phyloP scores from a whole-genome alignment of 1,140 invertebrate species.

The Drosophila lini region DNA sequence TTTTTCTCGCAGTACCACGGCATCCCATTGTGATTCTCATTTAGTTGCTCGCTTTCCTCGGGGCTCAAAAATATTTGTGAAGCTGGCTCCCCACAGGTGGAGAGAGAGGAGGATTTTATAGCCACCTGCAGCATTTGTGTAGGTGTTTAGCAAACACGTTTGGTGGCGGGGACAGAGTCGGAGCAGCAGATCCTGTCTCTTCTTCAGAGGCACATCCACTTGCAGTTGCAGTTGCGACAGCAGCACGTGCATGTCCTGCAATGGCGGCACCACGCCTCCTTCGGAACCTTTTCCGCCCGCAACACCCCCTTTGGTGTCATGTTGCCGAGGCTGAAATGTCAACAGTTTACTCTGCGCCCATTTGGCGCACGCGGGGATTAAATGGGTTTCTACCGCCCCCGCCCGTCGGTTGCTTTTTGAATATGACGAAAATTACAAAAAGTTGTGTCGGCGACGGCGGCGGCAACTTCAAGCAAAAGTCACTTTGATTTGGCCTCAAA shows the following conservation, averaged over 20 bases:
- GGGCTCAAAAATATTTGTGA: constrained; percentile 73
- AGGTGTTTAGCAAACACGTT: constrained; percentile 79
- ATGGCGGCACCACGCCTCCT: constrained; percentile 31
- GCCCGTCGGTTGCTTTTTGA: constrained; percentile 13
- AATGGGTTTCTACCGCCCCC: constrained; percentile 68
- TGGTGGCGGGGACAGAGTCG: constrained; percentile 8
- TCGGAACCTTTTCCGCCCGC: background rate
- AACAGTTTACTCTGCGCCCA: constrained; percentile 81
- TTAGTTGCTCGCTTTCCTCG: constrained; percentile 46
- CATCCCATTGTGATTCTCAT: constrained; percentile 45
- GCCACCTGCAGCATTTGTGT: constrained; percentile 60
- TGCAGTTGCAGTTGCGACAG: constrained; percentile 36
- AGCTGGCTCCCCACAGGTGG: constrained; percentile 22
- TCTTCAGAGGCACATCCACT: constrained; percentile 66
- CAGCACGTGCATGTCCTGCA: constrained; percentile 62
- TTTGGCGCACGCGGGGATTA: constrained; percentile 71
- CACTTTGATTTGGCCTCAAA: constrained; percentile 52
- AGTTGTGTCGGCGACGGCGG: constrained; percentile 26
- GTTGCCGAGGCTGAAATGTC: constrained; percentile 70
- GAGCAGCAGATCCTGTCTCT: constrained; percentile 46
- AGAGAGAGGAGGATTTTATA: constrained; percentile 2
- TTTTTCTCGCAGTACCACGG: background rate
- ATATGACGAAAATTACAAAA: constrained; percentile 70
- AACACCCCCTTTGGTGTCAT: constrained; percentile 51
- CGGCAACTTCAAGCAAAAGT: constrained; percentile 68